These are phyloP conservation scores for Nymphalis io DNA, from an alignment of 1,140 invertebrate species.

Conservation along the genomic window DNA sequence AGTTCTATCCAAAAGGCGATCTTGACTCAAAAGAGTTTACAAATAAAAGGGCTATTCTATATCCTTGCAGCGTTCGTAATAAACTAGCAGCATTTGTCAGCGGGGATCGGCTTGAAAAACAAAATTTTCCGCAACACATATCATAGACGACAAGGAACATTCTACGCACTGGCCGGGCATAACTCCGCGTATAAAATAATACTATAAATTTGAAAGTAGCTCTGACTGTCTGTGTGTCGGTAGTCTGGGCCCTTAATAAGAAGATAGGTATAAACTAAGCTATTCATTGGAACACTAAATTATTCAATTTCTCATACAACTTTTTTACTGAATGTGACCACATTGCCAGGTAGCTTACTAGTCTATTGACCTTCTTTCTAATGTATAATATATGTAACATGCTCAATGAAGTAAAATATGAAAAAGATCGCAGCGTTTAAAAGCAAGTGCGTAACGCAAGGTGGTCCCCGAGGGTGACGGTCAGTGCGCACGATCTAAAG, in stretches of 20 bases:
- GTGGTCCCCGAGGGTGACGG: slow-evolving; percentile 59
- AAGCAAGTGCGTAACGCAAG: slow-evolving; percentile 39
- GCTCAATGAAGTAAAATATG: too few species aligned
- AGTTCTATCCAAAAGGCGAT: too few species aligned
- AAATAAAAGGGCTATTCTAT: slow-evolving; percentile 20
- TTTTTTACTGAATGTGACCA: too few species aligned
- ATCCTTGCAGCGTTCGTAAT: slow-evolving; percentile 40
- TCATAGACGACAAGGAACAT: slow-evolving; percentile 62
- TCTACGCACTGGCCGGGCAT: slow-evolving; percentile 47
- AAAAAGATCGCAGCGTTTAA: slow-evolving; percentile 9
- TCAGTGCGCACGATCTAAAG: slow-evolving; percentile 76
- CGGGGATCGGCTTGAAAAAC: slow-evolving; percentile 69
- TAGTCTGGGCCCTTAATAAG: too few species aligned
- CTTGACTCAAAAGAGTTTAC: neutral
- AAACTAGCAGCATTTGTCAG: slow-evolving; percentile 73
- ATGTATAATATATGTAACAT: too few species aligned
- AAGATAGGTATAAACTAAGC: too few species aligned
- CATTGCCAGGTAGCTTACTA: too few species aligned
- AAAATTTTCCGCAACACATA: slow-evolving; percentile 79
- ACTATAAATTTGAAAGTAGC: neutral
- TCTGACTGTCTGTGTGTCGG: too few species aligned
- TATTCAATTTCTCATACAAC: too few species aligned
- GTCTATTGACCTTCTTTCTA: too few species aligned
- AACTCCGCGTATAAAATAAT: slow-evolving; percentile 32
- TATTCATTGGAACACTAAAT: too few species aligned